phyloP scores from a whole-genome alignment of 2,888 invertebrate species.

The Apeira syringaria region DNA sequence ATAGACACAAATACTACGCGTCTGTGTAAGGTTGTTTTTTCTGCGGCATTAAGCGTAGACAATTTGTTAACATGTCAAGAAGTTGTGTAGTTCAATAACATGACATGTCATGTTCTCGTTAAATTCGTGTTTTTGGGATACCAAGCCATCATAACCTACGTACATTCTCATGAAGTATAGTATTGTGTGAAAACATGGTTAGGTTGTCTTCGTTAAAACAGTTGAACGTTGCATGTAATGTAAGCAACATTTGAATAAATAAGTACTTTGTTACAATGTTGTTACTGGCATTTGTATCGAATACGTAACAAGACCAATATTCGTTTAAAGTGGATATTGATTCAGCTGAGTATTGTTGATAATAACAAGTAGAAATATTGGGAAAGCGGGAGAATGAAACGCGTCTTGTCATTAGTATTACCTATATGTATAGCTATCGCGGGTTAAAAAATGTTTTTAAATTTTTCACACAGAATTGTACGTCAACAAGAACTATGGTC shows the following conservation, averaged over 20 bases:
- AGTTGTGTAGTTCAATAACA: slow-evolving; percentile 12
- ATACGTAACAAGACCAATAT: neutral
- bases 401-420: too few species aligned
- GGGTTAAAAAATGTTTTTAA: too few species aligned
- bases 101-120: slow-evolving; percentile 7
- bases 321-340: neutral
- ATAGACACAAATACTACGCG: too few species aligned
- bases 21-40: too few species aligned
- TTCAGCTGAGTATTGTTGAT: neutral
- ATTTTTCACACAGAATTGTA: too few species aligned
- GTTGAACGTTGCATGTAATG: neutral
- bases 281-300: neutral
- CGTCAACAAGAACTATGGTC: too few species aligned
- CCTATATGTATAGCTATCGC: too few species aligned
- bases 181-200: neutral
- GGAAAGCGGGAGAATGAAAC: too few species aligned
- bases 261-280: neutral
- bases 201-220: neutral
- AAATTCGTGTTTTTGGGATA: slow-evolving; percentile 3
- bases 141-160: neutral
- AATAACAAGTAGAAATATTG: neutral
- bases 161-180: neutral
- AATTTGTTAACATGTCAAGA: slow-evolving; percentile 17
- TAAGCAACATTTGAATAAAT: neutral
- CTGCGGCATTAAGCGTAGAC: slow-evolving; percentile 5